Percentiles rank a stretch among this genome's conserved stretches.
phyloP scores from a whole-genome alignment of 2,797 vertebrate genomes.

The Salarias fasciatus region DNA sequence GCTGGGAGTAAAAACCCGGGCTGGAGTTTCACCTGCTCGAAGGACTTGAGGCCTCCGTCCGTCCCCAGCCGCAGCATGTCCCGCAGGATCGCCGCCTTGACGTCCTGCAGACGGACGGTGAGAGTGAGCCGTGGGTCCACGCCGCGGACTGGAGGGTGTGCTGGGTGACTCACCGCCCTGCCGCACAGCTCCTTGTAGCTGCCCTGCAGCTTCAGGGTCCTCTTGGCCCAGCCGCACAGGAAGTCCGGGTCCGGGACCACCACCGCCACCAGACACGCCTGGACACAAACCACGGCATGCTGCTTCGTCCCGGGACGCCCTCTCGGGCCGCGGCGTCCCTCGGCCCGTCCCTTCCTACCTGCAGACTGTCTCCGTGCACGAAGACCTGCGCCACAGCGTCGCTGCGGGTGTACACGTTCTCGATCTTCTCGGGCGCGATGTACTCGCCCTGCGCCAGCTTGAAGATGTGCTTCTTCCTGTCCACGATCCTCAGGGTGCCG shows the following conservation, averaged over 20 bases:
- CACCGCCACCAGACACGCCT: conserved; percentile 91
- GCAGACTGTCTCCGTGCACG: conserved; percentile 94
- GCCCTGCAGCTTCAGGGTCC: conserved; percentile 83
- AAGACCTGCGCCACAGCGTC: conserved; percentile 90
- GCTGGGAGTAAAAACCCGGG: no score
- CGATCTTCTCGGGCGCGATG: conserved; percentile 97
- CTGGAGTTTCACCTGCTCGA: conserved; percentile 89
- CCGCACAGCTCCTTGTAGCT: conserved; percentile 88
- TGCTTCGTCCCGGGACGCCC: neutral
- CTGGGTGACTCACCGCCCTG: conserved; percentile 80
- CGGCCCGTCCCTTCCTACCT: conserved; percentile 77
- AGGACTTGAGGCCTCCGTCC: conserved; percentile 91
- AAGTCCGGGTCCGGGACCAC: conserved; percentile 91
- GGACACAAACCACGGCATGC: conserved; percentile 1
- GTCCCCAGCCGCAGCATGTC: conserved; percentile 89
- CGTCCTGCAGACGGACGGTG: conserved; percentile 67
- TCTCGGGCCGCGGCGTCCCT: neutral
- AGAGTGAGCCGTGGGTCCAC: no score
- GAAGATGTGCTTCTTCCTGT: conserved; percentile 98
- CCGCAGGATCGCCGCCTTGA: conserved; percentile 88
- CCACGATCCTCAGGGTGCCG: conserved; percentile 93
- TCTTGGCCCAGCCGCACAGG: conserved; percentile 87
- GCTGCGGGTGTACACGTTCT: conserved; percentile 89
- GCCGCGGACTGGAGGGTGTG: no score
- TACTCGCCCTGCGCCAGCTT: conserved; percentile 98